phyloP scores from a whole-genome alignment of 2,888 invertebrate species.

The Octodonta nipae region DNA sequence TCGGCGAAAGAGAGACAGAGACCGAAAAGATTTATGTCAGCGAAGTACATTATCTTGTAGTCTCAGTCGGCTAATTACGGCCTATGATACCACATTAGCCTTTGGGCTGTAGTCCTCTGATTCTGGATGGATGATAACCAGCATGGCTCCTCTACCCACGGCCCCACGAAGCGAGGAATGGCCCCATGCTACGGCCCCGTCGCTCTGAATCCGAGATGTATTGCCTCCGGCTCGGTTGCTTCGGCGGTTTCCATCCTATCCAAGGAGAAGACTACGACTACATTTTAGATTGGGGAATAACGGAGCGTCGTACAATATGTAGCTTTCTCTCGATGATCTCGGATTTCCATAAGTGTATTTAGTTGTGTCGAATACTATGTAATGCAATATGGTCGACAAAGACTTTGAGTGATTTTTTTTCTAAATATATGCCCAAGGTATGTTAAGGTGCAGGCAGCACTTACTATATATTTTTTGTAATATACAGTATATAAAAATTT shows the following conservation, averaged over 20 bases:
- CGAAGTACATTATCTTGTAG: conserved; percentile 44
- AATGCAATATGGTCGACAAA: too few species aligned
- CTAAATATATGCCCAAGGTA: too few species aligned
- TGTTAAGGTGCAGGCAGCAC: too few species aligned
- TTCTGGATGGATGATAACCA: conserved; percentile 29
- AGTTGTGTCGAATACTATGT: too few species aligned
- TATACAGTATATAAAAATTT: too few species aligned
- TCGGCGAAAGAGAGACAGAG: conserved; percentile 20
- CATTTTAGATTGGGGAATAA: too few species aligned
- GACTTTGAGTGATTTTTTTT: too few species aligned
- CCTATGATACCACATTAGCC: conserved; percentile 43
- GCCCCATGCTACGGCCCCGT: conserved; percentile 7
- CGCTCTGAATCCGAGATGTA: conserved; percentile 28
- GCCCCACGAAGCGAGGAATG: too few species aligned
- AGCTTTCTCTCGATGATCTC: neutral
- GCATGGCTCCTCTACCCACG: too few species aligned
- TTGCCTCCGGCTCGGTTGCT: conserved; percentile 27
- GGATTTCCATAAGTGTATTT: neutral
- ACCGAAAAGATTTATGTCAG: conserved; percentile 39
- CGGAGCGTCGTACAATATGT: too few species aligned
- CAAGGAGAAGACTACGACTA: conserved; percentile 21
- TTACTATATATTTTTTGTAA: too few species aligned
- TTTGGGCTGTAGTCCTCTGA: conserved; percentile 24
- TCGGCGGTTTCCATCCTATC: conserved; percentile 28
- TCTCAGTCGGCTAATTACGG: conserved; percentile 43